A percentile compares a stretch with the other conserved stretches of the same genome.
Evolutionary conservation across 2,797 vertebrate species (phyloP).

Genomic region (Chelonia mydas): DNA sequence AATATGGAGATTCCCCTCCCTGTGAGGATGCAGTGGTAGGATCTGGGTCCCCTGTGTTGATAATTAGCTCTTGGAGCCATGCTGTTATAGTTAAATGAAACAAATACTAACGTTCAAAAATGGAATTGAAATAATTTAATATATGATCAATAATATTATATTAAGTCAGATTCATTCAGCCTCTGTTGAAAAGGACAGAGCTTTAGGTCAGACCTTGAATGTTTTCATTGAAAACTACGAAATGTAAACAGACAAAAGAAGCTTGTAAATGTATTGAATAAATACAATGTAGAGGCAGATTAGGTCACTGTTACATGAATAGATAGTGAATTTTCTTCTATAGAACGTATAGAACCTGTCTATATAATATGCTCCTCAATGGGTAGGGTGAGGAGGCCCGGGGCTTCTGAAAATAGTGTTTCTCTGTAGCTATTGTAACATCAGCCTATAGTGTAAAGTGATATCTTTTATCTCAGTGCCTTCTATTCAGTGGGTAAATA

Average conservation of each 20-base stretch:
- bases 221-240: slow-evolving; percentile 2
- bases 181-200: not conserved
- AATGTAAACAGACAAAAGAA: not conserved
- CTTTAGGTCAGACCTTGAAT: not conserved
- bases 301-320: not conserved
- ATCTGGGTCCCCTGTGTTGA: not conserved
- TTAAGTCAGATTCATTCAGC: not conserved
- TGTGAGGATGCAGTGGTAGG: not conserved
- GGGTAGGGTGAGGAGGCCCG: not conserved
- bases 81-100: not conserved
- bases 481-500: not conserved
- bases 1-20: not conserved
- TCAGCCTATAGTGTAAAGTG: not conserved
- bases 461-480: not conserved
- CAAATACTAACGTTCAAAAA: not conserved
- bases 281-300: not conserved
- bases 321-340: not conserved
- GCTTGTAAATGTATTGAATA: not conserved
- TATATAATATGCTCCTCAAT: not conserved
- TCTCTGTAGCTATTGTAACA: not conserved
- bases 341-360: not conserved
- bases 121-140: not conserved
- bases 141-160: not conserved
- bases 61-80: not conserved
- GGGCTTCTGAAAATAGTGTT: not conserved